A percentile compares a stretch with the other conserved stretches of the same genome.
Evolutionary conservation across 1,140 invertebrate genomes (phyloP).

Genomic region (Limonius californicus): DNA sequence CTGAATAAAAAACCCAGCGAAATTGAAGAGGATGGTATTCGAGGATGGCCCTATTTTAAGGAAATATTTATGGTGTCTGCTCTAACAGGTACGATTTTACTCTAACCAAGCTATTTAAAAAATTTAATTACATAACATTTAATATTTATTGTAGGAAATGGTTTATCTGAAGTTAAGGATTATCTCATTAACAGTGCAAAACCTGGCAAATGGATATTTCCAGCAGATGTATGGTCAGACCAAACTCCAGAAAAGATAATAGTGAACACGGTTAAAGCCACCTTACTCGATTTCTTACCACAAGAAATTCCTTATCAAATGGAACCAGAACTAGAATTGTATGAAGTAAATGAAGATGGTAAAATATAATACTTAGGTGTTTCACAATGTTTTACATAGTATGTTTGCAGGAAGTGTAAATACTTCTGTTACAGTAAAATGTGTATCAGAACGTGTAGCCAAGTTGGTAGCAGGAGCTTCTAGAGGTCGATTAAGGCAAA

Average conservation of each 20-base stretch:
- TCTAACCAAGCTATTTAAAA: slow-evolving; percentile 3
- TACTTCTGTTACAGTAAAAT: slow-evolving; percentile 61
- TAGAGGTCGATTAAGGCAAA: slow-evolving; percentile 62
- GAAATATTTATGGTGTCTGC: slow-evolving; percentile 89
- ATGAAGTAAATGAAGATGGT: slow-evolving; percentile 56
- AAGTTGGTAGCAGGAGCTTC: slow-evolving; percentile 61
- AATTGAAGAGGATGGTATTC: slow-evolving; percentile 26
- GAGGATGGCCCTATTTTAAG: slow-evolving; percentile 71
- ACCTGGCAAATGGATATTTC: slow-evolving; percentile 62
- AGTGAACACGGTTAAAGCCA: slow-evolving; percentile 68
- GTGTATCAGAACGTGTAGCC: slow-evolving; percentile 57
- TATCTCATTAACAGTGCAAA: slow-evolving; percentile 67
- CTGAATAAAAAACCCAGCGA: slow-evolving; percentile 13
- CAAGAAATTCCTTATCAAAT: slow-evolving; percentile 81
- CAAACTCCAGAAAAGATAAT: slow-evolving; percentile 65
- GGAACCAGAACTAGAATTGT: slow-evolving; percentile 62
- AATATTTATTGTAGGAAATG: slow-evolving; percentile 39
- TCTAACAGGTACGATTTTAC: slow-evolving; percentile 63
- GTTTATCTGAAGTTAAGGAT: slow-evolving; percentile 53
- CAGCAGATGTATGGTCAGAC: slow-evolving; percentile 64
- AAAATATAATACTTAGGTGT: too few relatives aligned
- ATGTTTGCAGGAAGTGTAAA: too few relatives aligned
- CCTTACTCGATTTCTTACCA: slow-evolving; percentile 71
- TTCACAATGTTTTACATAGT: too few relatives aligned
- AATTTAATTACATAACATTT: too few relatives aligned